phyloP scores from a whole-genome alignment of 1,140 invertebrate species.

The Forficula auricularia region DNA sequence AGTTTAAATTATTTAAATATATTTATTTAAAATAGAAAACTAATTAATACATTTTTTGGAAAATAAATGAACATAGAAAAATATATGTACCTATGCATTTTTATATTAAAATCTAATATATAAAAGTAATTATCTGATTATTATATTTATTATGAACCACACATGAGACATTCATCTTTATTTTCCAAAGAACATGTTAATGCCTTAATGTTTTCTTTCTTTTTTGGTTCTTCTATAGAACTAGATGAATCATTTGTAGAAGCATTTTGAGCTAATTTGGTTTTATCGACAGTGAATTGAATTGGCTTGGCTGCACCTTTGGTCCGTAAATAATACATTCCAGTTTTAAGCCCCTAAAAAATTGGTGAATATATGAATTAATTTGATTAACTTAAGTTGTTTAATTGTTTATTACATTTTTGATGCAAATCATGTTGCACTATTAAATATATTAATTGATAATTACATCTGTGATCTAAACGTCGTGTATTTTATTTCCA shows the following conservation, averaged over 20 bases:
- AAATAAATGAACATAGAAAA: too few species aligned
- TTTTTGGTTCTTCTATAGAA: slow-evolving; percentile 24
- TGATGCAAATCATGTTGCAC: background rate
- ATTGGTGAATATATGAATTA: too few species aligned
- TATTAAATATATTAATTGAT: background rate
- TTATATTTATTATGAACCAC: slow-evolving; percentile 42
- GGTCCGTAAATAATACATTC: slow-evolving; percentile 96
- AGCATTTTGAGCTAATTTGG: slow-evolving; percentile 36
- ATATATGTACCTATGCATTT: too few species aligned
- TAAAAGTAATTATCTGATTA: too few species aligned
- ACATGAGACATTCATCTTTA: slow-evolving; percentile 75
- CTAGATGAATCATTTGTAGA: slow-evolving; percentile 9
- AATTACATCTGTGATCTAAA: background rate
- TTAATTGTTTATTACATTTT: background rate
- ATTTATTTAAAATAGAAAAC: too few species aligned
- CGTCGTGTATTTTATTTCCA: background rate
- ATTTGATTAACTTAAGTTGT: background rate
- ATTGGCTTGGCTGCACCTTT: slow-evolving; percentile 92
- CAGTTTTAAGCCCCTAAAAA: slow-evolving; percentile 81
- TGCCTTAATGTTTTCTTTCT: slow-evolving; percentile 48
- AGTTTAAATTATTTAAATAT: too few species aligned
- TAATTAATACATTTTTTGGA: too few species aligned
- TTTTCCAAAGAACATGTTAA: slow-evolving; percentile 78
- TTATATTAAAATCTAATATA: too few species aligned
- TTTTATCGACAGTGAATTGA: slow-evolving; percentile 95